Percentiles rank a stretch among this genome's conserved stretches.
These are phyloP conservation scores for Ceratoteleas bidentatus DNA, from an alignment of 1,140 invertebrate species.

Conservation along the genomic window DNA sequence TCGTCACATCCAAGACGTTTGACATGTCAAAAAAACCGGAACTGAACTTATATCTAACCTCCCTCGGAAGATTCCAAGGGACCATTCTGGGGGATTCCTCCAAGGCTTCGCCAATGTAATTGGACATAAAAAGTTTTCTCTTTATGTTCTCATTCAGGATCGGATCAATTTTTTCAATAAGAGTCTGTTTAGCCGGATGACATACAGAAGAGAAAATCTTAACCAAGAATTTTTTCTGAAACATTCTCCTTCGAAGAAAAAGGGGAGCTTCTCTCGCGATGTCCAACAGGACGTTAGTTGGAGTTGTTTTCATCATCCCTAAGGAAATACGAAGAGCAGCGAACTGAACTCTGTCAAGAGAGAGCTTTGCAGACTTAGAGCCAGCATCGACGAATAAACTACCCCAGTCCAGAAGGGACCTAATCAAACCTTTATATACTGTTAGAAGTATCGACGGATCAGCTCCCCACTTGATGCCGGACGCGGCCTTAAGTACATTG, in stretches of 20 bases:
- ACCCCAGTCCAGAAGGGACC: slow-evolving; percentile 13
- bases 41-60: not conserved
- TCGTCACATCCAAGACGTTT: not conserved
- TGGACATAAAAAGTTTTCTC: not conserved
- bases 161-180: not conserved
- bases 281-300: too few species aligned
- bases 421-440: slow-evolving; percentile 8
- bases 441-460: not conserved
- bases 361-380: too few species aligned
- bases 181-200: not conserved
- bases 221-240: not conserved
- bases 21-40: not conserved
- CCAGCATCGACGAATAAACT: not conserved
- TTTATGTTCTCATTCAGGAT: too few species aligned
- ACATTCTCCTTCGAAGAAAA: not conserved
- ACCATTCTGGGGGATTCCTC: too few species aligned
- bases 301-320: too few species aligned
- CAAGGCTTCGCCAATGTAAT: not conserved
- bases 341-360: too few species aligned
- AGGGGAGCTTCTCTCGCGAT: too few species aligned
- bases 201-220: not conserved
- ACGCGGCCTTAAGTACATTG: not conserved
- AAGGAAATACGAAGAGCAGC: too few species aligned
- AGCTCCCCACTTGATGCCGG: not conserved
- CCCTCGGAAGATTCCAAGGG: too few species aligned